Evolutionary conservation across 2,113 vertebrate genomes (phyloP), one percentile per base, ranked within the genome.

Genomic region (Sinocyclocheilus maitianheensis): DNA sequence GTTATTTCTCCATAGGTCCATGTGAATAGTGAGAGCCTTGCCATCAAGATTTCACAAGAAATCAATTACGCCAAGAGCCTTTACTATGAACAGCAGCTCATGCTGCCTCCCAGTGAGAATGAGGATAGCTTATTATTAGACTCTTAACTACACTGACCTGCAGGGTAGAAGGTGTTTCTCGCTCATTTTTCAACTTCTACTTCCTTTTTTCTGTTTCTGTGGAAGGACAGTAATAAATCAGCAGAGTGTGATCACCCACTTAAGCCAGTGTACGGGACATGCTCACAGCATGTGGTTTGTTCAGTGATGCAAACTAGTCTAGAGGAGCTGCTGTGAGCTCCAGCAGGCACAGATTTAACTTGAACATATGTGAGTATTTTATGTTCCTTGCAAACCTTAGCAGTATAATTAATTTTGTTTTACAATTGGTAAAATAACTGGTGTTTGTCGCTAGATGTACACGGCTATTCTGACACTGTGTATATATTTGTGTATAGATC

Each of bases 11-110:
- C 37, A 1, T 91, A 99, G 98, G 98, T 99, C 65, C 97, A 98
- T 0, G 97, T 99, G 91, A 97, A 96, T 85, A 97, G 91, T 0
- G 98, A 99, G 94, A 95, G 90, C 84, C 96, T 99, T 0, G 98
- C 98, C 2, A 89, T 97, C 74, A 98, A 97, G 91, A 95, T 99
- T 34, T 99, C 97, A 43, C 98, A 99, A 92, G 97, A 99, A 94
- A 96, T 99, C 90, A 99, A 99, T 96, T 99, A 99, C 76, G 98
- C 98, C 91, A 99, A 99, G 94, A 99, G 98, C 93, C 96, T 99
- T 89, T 99, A 98, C 93, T 99, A 97, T 0, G 98, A 99, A 82
- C 98, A 99, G 90, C 98, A 99, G 88, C 97, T 99, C 0, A 99
- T 98, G 98, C 89, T 99, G 46, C 96, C 97, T 58, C 93, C 95